Percentiles rank a stretch among this genome's conserved stretches.
Conservation (phyloP, 2,888 invertebrate genomes). For the Cephonodes hylas region DNA sequence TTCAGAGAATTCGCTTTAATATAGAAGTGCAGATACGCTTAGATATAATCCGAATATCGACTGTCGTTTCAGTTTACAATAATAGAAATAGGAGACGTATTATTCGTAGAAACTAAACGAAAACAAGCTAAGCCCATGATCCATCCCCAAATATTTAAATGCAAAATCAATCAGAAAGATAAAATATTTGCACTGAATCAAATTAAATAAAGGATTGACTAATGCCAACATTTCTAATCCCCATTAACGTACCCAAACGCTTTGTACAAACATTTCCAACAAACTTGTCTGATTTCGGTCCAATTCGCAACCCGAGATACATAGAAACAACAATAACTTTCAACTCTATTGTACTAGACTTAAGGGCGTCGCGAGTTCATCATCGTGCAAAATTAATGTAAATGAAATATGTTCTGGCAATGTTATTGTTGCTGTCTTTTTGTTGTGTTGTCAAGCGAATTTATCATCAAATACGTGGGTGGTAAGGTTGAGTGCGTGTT, state of each 20-base stretch:
- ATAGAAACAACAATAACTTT: conserved; percentile 13
- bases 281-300: conserved; percentile 44
- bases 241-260: conserved; percentile 43
- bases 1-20: no score
- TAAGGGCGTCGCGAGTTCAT: conserved; percentile 15
- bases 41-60: no score
- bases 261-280: conserved; percentile 48
- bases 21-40: no score
- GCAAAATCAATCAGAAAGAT: conserved; percentile 7
- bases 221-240: conserved; percentile 30
- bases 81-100: not conserved
- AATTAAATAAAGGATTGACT: conserved; percentile 16
- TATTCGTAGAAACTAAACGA: not conserved
- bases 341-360: conserved; percentile 20
- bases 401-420: conserved; percentile 24
- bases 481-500: conserved; percentile 22
- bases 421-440: conserved; percentile 12
- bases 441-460: not conserved
- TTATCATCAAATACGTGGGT: conserved; percentile 11
- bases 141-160: not conserved
- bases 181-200: conserved; percentile 13
- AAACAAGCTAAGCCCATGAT: not conserved
- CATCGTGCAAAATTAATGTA: conserved; percentile 17
- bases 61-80: no score
- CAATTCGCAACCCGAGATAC: conserved; percentile 4